Evolutionary conservation across 2,888 invertebrate genomes (phyloP), one percentile per base, ranked within the genome.

Genomic region (Catonia carolina): DNA sequence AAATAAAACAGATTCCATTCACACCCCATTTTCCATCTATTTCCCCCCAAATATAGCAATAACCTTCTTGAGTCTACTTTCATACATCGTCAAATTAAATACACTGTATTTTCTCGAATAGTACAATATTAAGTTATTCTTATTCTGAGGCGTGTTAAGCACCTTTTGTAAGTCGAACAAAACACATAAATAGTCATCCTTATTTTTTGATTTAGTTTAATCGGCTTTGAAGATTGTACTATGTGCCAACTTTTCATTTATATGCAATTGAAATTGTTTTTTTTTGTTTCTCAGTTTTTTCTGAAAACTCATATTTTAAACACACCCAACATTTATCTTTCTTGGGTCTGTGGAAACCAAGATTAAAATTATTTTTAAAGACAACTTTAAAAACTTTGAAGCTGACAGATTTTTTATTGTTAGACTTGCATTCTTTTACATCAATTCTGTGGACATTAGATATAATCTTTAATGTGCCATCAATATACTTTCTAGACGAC

Each of bases 11-110:
- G 22, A 66, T 66, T 62, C 69, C 68, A 56, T 62, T 61, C 35
- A 63, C 60, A 12, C 67, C 67, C 56, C 67, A 45, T 55, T 67
- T 66, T 2, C 63, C 68, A 58, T 69, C 68, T 50, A 51, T 42
- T 60, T 66, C 68, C 15, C 62, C 66, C 65, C 63, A 69, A 35
- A 56, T 53, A 56, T 62, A 64, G 49, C 64, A 65, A 51, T 53
- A 61, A 2, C 50, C 61, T 36, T 65, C 60, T 57, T 58, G 53
- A 2, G 65, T 64, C 36, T 53, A 49, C 53, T 63, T 60, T 66
- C 66, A 55, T 65, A 66, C 18, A 66, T 48, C 10, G 61, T 64
- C 4, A 62, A 53, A 53, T 66, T 66, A 52, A 61, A 64, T 18
- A 64, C 53, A 36, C 64, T 48, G 37, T 66, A 65, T 54, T 65